A percentile compares a stretch with the other conserved stretches of the same genome.
Conservation (phyloP, 2,888 invertebrate genomes). For the Phyto melanocephala region DNA sequence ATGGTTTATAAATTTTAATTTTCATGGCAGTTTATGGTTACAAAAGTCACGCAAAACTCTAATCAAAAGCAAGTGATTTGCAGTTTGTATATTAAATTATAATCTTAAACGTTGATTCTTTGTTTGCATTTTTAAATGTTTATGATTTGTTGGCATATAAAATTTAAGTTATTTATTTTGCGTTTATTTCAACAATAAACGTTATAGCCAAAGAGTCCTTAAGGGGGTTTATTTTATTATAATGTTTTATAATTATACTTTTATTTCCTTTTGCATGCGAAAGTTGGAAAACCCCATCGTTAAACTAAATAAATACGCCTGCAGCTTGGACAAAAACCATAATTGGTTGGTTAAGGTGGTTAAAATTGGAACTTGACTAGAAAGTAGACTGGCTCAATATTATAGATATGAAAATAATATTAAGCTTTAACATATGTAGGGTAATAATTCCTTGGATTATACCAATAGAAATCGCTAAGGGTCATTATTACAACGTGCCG, state of each 20-base stretch:
- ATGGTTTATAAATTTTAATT: not conserved
- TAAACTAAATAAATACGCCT: too few species aligned
- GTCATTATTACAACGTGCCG: too few species aligned
- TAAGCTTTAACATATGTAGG: too few species aligned
- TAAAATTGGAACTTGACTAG: too few species aligned
- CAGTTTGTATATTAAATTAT: not conserved
- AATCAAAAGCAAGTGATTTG: not conserved
- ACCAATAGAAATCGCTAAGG: too few species aligned
- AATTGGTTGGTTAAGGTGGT: not conserved
- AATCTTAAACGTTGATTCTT: not conserved
- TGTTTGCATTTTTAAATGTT: slow-evolving; percentile 8
- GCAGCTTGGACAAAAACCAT: not conserved
- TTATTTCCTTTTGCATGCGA: not conserved
- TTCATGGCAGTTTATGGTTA: not conserved
- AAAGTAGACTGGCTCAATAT: too few species aligned
- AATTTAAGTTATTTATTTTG: slow-evolving; percentile 8
- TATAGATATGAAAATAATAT: too few species aligned
- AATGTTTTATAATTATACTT: not conserved
- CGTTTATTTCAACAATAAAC: not conserved
- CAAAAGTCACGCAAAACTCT: slow-evolving; percentile 12
- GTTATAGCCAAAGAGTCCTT: not conserved
- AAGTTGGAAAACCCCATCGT: too few species aligned
- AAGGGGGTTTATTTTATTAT: not conserved
- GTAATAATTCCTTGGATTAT: too few species aligned
- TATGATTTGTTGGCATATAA: not conserved